phyloP scores from a whole-genome alignment of 2,888 invertebrate genomes.

The Leptinotarsa juncta region DNA sequence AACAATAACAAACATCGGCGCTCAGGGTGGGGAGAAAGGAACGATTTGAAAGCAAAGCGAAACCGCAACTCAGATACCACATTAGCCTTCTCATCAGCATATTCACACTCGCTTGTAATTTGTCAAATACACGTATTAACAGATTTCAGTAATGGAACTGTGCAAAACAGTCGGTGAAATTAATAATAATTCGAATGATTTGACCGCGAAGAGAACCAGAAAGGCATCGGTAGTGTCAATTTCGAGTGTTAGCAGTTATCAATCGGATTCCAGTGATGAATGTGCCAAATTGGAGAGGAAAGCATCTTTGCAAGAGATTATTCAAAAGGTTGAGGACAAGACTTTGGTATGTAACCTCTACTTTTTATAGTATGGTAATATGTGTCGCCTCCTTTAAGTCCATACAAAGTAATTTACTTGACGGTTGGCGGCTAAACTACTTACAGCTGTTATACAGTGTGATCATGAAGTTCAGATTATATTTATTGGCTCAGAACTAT shows the following conservation, averaged over 20 bases:
- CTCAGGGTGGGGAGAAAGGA: background rate
- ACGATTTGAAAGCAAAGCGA: slow-evolving; percentile 4
- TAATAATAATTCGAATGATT: slow-evolving; percentile 12
- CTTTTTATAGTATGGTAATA: background rate
- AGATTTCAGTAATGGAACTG: slow-evolving; percentile 22
- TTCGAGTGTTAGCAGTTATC: slow-evolving; percentile 55
- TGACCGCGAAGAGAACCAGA: slow-evolving; percentile 18
- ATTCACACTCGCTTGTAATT: background rate
- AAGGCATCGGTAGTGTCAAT: slow-evolving; percentile 50
- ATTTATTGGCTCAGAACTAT: too few species aligned
- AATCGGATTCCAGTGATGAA: slow-evolving; percentile 56
- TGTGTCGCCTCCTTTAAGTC: background rate
- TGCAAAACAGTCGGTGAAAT: slow-evolving; percentile 5
- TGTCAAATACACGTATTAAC: background rate
- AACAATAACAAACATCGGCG: slow-evolving; percentile 1
- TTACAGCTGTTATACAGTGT: too few species aligned
- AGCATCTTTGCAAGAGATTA: slow-evolving; percentile 39
- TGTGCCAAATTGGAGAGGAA: slow-evolving; percentile 34
- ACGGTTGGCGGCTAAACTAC: too few species aligned
- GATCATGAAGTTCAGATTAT: too few species aligned
- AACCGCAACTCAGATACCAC: slow-evolving; percentile 12
- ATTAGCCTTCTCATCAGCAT: slow-evolving; percentile 5
- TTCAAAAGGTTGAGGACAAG: slow-evolving; percentile 39
- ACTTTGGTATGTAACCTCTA: slow-evolving; percentile 31
- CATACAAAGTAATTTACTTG: background rate